A percentile compares a stretch with the other conserved stretches of the same genome.
Conservation (phyloP, 2,113 vertebrate genomes). For the Gyps fulvus region DNA sequence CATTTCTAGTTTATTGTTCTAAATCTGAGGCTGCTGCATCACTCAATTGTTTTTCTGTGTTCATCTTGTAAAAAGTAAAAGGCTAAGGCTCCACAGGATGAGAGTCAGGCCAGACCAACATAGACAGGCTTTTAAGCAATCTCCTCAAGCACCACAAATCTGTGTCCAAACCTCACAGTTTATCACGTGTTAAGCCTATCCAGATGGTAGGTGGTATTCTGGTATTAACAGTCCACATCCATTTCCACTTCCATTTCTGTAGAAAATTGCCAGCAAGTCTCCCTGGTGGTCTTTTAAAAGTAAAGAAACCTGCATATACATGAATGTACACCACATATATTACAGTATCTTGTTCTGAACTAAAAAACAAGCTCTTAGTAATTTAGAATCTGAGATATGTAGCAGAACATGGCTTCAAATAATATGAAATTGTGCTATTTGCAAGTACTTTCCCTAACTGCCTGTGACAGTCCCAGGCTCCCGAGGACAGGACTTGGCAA, state of each 20-base stretch:
- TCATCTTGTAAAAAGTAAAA: neutral
- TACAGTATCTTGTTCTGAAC: neutral
- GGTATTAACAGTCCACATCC: conserved; percentile 10
- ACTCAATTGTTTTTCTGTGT: neutral
- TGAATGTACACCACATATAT: neutral
- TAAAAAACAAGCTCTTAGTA: neutral
- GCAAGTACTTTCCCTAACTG: neutral
- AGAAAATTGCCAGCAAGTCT: neutral
- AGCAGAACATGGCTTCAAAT: neutral
- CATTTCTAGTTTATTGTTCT: neutral
- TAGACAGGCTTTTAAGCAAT: neutral
- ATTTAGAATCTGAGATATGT: neutral
- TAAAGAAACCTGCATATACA: neutral
- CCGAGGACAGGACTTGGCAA: neutral
- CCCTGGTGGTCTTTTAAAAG: conserved; percentile 14
- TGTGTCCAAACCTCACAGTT: conserved; percentile 30
- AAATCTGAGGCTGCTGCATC: neutral
- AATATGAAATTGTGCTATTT: neutral
- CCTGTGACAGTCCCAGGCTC: neutral
- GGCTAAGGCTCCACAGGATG: neutral
- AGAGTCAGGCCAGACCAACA: neutral
- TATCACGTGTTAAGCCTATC: conserved; percentile 43
- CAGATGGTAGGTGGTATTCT: conserved; percentile 30
- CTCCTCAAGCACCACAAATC: conserved; percentile 3
- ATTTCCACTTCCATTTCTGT: neutral